Conservation (phyloP, 2,797 vertebrate species). For the Pangasius krempfi region DNA sequence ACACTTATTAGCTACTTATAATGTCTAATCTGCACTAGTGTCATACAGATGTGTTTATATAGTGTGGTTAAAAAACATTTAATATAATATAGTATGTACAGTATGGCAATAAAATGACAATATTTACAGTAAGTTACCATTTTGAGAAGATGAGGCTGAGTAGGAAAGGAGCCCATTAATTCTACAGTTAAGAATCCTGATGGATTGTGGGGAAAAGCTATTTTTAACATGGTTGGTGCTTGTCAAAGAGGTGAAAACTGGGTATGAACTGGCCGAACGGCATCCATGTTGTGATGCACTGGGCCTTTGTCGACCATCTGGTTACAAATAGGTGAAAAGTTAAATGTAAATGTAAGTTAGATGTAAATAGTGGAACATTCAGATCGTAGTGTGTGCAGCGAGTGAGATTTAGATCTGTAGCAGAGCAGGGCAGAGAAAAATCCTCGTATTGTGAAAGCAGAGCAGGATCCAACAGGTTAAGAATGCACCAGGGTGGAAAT, state of each 20-base stretch:
- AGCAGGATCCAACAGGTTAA: constrained; percentile 51
- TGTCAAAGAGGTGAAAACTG: background rate
- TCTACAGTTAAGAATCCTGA: background rate
- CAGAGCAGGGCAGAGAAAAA: background rate
- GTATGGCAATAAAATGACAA: background rate
- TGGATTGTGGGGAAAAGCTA: background rate
- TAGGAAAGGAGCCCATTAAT: background rate
- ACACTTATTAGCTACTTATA: background rate
- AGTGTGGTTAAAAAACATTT: background rate
- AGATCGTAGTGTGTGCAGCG: background rate
- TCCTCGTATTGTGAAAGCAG: background rate
- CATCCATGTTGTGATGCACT: background rate
- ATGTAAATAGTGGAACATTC: background rate
- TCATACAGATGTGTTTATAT: background rate
- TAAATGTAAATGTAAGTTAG: too few relatives aligned
- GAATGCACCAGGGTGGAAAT: constrained; percentile 35
- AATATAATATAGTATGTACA: background rate
- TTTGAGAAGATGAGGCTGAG: background rate
- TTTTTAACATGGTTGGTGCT: background rate
- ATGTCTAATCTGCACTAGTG: background rate
- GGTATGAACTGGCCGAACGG: background rate
- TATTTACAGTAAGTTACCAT: background rate
- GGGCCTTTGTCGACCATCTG: background rate
- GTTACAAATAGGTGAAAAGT: background rate
- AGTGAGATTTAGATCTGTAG: background rate